These are phyloP conservation scores for Trichomycterus rosablanca DNA, from an alignment of 2,113 vertebrate species.

Conservation along the genomic window DNA sequence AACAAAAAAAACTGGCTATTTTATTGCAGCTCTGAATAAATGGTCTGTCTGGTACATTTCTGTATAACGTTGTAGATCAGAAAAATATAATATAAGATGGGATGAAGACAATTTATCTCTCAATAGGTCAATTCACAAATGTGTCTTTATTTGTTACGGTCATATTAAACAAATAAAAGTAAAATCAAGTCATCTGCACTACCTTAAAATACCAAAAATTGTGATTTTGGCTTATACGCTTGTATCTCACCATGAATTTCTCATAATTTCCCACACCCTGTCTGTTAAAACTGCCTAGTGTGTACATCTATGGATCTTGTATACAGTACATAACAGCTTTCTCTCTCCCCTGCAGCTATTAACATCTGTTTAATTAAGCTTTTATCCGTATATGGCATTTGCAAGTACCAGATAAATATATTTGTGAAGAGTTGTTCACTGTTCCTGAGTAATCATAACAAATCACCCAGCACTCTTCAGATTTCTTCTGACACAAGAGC, in stretches of 20 bases:
- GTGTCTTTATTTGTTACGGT: no score
- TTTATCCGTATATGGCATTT: conserved; percentile 23
- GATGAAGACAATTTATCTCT: no score
- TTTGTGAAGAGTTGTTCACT: conserved; percentile 47
- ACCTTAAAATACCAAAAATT: background rate
- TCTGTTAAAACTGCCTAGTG: background rate
- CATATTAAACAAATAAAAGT: no score
- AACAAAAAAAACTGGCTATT: background rate
- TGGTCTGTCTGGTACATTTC: no score
- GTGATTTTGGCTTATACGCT: background rate
- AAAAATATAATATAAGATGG: no score
- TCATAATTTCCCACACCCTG: background rate
- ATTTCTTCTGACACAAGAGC: conserved; percentile 57
- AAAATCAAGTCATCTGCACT: no score
- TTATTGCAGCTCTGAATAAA: no score
- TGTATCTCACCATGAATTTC: background rate
- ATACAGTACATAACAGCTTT: conserved; percentile 15
- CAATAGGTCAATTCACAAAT: no score
- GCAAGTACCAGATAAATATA: conserved; percentile 40
- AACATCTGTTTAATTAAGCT: conserved; percentile 26
- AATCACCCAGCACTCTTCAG: conserved; percentile 39
- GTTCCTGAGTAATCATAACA: conserved; percentile 50
- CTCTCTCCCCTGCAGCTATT: conserved; percentile 18
- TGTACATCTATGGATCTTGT: background rate
- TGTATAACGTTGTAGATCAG: no score